Evolutionary conservation across 2,888 invertebrate genomes (phyloP), one percentile per base, ranked within the genome.

Genomic region (Galerucella pusilla): DNA sequence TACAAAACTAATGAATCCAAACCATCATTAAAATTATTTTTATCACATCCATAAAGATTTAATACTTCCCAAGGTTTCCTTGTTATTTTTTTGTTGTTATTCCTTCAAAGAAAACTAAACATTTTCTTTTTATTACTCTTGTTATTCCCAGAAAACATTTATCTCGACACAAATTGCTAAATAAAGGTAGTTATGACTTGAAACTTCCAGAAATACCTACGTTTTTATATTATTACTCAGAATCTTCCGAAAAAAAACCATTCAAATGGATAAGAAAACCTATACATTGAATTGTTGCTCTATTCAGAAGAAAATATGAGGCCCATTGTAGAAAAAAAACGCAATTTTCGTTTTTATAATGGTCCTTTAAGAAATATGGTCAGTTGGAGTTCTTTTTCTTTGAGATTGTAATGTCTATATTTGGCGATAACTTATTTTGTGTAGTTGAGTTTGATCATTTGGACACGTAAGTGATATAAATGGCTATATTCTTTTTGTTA

Each of bases 81-180:
- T 52, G n/a, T 52, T 52, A 52, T 49, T 49, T 14, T 49, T 49
- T 49, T n/a, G 46, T 46, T 46, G 46, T 46, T 46, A 46, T 46
- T 11, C 2, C 12, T 11, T 9, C 12, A 2, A 46, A 9, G 6
- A 5, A 49, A 52, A 14, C 4, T 0, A 2, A 14, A 52, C 52
- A 52, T n/a, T n/a, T n/a, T 52, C n/a, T 52, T 52, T 52, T 52
- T 52, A 52, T 52, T 52, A n/a, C n/a, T 14, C n/a, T n/a, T 52
- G n/a, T 52, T 52, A 52, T 52, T 14, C n/a, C 52, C 52, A 6
- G 6, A 14, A 52, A 52, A 52, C 52, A 52, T 52, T 52, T 14
- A 52, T 52, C 52, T 52, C 6, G 52, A 52, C 52, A n/a, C n/a
- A 52, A 14, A 52, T 52, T 14, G 52, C 52, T 52, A 14, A 52